phyloP scores from a whole-genome alignment of 2,113 vertebrate genomes.

The Entelurus aequoreus region DNA sequence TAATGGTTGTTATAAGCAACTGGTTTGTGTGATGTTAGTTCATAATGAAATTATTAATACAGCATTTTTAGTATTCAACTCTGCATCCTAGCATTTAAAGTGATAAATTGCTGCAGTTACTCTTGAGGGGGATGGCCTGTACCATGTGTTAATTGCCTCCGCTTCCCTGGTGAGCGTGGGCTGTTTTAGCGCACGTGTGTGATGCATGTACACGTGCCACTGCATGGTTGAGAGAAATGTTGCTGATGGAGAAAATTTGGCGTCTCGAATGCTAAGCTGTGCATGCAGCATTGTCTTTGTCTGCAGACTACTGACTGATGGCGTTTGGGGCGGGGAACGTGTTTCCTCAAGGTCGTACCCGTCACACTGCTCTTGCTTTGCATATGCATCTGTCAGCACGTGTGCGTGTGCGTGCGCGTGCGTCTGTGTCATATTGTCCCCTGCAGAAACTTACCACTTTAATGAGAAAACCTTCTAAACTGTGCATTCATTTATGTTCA shows the following conservation, averaged over 20 bases:
- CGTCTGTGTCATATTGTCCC: not conserved
- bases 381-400: slow-evolving; percentile 13
- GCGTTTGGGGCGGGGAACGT: slow-evolving; percentile 12
- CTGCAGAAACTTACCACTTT: not conserved
- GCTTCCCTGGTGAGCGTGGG: slow-evolving; percentile 20
- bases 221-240: slow-evolving; percentile 22
- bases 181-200: slow-evolving; percentile 3
- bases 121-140: slow-evolving; percentile 5
- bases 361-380: slow-evolving; percentile 22
- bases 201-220: slow-evolving; percentile 6
- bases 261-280: slow-evolving; percentile 42
- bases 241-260: slow-evolving; percentile 51
- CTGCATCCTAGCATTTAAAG: not conserved
- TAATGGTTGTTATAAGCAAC: not conserved
- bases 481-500: not conserved
- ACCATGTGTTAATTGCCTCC: slow-evolving; percentile 43
- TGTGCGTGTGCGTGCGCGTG: not conserved
- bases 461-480: not conserved
- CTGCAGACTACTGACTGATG: slow-evolving; percentile 39
- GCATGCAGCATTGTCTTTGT: slow-evolving; percentile 61
- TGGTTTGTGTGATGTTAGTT: not conserved
- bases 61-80: not conserved
- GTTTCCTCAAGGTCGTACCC: slow-evolving; percentile 57
- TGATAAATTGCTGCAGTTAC: slow-evolving; percentile 37
- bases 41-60: no score